Evolutionary conservation across 2,113 vertebrate genomes (phyloP).

Genomic region (Pomatostomus ruficeps): DNA sequence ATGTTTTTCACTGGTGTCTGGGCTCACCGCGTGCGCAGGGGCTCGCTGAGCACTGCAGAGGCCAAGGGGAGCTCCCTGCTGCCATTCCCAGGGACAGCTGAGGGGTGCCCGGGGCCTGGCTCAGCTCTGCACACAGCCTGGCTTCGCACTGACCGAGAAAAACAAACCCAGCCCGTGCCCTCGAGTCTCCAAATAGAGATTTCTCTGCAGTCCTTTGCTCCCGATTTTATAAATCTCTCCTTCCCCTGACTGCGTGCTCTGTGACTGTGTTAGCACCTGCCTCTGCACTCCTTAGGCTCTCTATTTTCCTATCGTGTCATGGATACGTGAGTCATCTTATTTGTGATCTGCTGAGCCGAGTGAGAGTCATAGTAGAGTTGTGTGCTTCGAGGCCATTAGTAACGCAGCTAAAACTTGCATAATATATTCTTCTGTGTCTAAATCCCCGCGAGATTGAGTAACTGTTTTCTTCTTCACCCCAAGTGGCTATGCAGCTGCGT

Average conservation of each 20-base stretch:
- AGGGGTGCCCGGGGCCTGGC: neutral
- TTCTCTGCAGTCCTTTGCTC: neutral
- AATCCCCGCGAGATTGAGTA: constrained; percentile 57
- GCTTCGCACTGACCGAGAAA: neutral
- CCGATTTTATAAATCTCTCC: neutral
- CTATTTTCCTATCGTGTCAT: constrained; percentile 36
- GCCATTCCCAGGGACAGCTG: neutral
- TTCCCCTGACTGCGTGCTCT: neutral
- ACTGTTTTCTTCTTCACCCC: constrained; percentile 56
- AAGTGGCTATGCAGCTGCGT: constrained; percentile 28
- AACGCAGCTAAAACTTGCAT: constrained; percentile 51
- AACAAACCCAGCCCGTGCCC: neutral
- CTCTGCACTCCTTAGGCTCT: constrained; percentile 39
- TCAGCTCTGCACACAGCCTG: neutral
- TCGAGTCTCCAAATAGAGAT: neutral
- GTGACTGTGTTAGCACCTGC: constrained; percentile 53
- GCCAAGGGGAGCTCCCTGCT: neutral
- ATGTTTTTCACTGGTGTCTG: neutral
- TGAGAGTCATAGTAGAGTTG: constrained; percentile 51
- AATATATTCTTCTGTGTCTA: constrained; percentile 53
- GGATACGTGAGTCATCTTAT: constrained; percentile 53
- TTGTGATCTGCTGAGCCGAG: constrained; percentile 48
- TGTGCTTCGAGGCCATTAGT: constrained; percentile 52
- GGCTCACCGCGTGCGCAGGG: fast-evolving
- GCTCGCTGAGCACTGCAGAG: neutral